Conservation (phyloP, 2,113 vertebrate genomes). For the Zapus hudsonius region DNA sequence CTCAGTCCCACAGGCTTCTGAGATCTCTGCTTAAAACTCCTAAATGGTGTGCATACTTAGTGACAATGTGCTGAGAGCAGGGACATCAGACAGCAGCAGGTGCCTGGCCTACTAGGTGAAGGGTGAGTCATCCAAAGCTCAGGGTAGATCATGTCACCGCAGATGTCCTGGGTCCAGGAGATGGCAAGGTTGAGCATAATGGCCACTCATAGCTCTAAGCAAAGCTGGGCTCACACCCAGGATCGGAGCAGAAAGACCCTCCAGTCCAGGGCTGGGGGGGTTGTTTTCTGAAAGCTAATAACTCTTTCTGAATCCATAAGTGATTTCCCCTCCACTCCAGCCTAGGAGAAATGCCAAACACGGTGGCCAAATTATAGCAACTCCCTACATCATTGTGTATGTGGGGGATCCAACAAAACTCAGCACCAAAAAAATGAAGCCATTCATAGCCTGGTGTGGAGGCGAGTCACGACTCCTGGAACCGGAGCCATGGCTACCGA, state of each 20-base stretch:
- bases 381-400: background rate
- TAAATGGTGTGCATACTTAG: rapidly evolving
- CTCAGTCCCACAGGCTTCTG: background rate
- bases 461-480: background rate
- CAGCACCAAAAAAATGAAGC: background rate
- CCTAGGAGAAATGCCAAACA: background rate
- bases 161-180: rapidly evolving
- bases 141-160: rapidly evolving
- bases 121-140: background rate
- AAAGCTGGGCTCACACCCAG: too few relatives aligned
- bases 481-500: rapidly evolving
- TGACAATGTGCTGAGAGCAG: rapidly evolving
- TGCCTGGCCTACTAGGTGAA: background rate
- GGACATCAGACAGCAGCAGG: rapidly evolving
- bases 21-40: rapidly evolving
- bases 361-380: background rate
- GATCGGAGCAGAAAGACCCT: background rate
- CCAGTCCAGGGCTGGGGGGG: too few relatives aligned
- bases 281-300: background rate
- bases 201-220: background rate
- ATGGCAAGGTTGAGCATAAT: rapidly evolving
- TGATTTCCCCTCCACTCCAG: background rate
- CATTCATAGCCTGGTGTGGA: rapidly evolving
- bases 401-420: background rate
- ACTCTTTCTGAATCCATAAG: background rate